Conservation (phyloP, 2,888 invertebrate species). For the Galeruca laticollis region DNA sequence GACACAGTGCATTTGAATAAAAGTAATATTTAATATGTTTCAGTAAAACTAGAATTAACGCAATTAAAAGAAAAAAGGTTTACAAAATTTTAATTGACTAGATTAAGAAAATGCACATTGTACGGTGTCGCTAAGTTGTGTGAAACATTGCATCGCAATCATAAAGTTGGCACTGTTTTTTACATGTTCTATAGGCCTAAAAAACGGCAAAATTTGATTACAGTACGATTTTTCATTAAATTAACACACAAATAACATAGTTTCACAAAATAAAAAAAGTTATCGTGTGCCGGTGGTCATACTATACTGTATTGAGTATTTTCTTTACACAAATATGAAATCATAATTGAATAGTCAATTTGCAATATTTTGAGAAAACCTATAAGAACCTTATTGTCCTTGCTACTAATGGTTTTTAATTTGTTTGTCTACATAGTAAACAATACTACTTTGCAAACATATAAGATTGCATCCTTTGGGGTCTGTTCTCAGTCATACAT, state of each 20-base stretch:
- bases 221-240: slow-evolving; percentile 1
- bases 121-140: slow-evolving; percentile 26
- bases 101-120: slow-evolving; percentile 37
- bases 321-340: neutral
- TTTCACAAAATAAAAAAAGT: slow-evolving; percentile 4
- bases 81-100: slow-evolving; percentile 43
- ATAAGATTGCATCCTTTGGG: too few species aligned
- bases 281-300: neutral
- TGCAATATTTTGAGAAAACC: too few species aligned
- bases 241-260: slow-evolving; percentile 16
- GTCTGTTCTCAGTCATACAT: too few species aligned
- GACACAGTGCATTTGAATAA: neutral
- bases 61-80: neutral
- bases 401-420: too few species aligned
- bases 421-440: too few species aligned
- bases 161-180: slow-evolving; percentile 38
- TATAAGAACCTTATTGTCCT: too few species aligned
- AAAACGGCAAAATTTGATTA: neutral
- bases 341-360: too few species aligned
- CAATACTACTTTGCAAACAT: too few species aligned
- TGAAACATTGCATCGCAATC: slow-evolving; percentile 25
- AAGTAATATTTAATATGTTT: neutral
- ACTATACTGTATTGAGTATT: neutral
- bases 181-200: slow-evolving; percentile 24
- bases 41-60: slow-evolving; percentile 20